phyloP scores from a whole-genome alignment of 2,797 vertebrate species.

The Hafferia zeledoni region DNA sequence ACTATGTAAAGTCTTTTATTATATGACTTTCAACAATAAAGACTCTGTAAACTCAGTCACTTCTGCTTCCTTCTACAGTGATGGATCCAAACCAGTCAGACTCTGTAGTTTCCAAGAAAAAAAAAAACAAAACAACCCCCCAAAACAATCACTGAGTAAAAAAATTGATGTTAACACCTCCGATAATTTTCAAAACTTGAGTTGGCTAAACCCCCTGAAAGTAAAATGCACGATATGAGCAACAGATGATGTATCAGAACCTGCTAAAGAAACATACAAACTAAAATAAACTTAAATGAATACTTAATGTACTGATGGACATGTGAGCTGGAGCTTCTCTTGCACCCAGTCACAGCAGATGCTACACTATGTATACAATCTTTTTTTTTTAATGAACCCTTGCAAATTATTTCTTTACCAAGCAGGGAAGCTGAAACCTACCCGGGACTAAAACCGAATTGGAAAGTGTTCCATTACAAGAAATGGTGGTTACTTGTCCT shows the following conservation, averaged over 20 bases:
- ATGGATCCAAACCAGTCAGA: not conserved
- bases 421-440: not conserved
- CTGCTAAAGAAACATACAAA: not conserved
- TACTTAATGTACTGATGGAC: not conserved
- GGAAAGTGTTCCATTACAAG: not conserved
- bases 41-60: not conserved
- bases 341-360: not conserved
- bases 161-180: not conserved
- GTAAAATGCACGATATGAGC: not conserved
- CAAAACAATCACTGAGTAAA: not conserved
- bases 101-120: not conserved
- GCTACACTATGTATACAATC: rapidly evolving
- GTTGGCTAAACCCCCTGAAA: not conserved
- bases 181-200: not conserved
- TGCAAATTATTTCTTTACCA: not conserved
- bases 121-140: not conserved
- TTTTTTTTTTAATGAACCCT: rapidly evolving
- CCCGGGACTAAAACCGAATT: not conserved
- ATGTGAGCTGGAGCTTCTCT: not conserved
- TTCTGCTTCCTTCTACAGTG: not conserved
- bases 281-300: not conserved
- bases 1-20: not conserved
- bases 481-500: not conserved
- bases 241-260: not conserved
- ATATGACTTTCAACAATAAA: not conserved